Conservation (phyloP, 1,140 invertebrate genomes). For the Sminthurides bifidus region DNA sequence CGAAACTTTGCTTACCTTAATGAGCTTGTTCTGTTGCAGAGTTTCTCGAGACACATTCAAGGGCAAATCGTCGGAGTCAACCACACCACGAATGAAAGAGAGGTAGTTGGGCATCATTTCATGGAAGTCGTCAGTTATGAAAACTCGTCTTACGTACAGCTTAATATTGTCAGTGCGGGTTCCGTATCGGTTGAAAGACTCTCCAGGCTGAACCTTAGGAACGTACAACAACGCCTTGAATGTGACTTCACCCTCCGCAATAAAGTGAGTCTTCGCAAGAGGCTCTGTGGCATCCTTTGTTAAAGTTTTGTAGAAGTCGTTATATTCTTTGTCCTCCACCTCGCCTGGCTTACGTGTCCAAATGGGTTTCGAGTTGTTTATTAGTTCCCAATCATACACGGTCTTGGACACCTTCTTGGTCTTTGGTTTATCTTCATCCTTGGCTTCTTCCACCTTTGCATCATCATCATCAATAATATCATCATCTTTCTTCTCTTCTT, state of each 20-base stretch:
- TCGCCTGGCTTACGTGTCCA: slow-evolving; percentile 88
- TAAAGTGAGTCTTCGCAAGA: slow-evolving; percentile 82
- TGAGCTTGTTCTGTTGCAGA: slow-evolving; percentile 95
- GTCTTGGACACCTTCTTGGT: slow-evolving; percentile 92
- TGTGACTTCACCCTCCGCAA: slow-evolving; percentile 96
- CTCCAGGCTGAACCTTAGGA: slow-evolving; percentile 74
- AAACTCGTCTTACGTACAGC: slow-evolving; percentile 90
- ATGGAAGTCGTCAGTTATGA: slow-evolving; percentile 98
- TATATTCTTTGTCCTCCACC: slow-evolving; percentile 77
- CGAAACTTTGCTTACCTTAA: slow-evolving; percentile 84
- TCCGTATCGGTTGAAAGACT: slow-evolving; percentile 90
- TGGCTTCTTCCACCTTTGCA: slow-evolving; percentile 51
- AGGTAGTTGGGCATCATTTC: slow-evolving; percentile 99
- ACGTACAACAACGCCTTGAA: slow-evolving; percentile 94
- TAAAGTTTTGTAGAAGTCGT: slow-evolving; percentile 85
- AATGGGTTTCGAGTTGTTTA: slow-evolving; percentile 94
- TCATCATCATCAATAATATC: slow-evolving; percentile 49
- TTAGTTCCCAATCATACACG: slow-evolving; percentile 93
- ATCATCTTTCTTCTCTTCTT: slow-evolving; percentile 48
- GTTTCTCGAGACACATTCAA: slow-evolving; percentile 97
- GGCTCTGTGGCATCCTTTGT: slow-evolving; percentile 84
- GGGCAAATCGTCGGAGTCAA: slow-evolving; percentile 98
- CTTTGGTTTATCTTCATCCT: slow-evolving; percentile 57
- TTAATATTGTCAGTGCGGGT: slow-evolving; percentile 91
- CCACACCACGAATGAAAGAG: slow-evolving; percentile 86